These are phyloP conservation scores for Bombus turneri DNA, from an alignment of 1,140 invertebrate genomes.

Conservation along the genomic window DNA sequence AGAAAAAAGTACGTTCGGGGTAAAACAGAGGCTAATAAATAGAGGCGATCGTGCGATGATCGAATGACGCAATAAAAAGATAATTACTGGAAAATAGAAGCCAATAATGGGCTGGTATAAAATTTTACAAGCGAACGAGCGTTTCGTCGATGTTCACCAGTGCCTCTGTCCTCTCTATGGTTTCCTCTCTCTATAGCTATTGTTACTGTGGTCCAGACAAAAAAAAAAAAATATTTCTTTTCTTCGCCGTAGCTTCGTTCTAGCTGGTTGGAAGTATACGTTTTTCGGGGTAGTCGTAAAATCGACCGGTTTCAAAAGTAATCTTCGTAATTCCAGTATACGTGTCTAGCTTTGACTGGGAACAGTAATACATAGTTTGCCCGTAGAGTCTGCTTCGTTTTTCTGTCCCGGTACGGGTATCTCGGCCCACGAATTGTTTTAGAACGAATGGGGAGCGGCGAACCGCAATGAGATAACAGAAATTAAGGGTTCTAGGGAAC, in stretches of 20 bases:
- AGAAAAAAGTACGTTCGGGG: not conserved
- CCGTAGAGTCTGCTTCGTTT: not conserved
- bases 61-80: conserved; percentile 19
- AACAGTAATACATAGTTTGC: not conserved
- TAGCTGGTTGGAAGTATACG: not conserved
- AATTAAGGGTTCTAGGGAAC: conserved; percentile 38
- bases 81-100: conserved; percentile 39
- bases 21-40: not conserved
- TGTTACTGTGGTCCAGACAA: not conserved
- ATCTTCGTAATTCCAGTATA: not conserved
- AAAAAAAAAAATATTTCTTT: conserved; percentile 1
- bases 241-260: not conserved
- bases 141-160: not conserved
- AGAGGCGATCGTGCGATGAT: not conserved
- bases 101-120: conserved; percentile 11
- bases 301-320: not conserved
- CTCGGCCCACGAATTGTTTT: conserved; percentile 12
- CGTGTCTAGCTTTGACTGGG: not conserved
- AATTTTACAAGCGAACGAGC: conserved; percentile 19
- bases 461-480: conserved; percentile 57
- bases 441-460: conserved; percentile 11
- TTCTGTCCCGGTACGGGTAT: not conserved
- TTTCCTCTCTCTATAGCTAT: not conserved
- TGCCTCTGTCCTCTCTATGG: not conserved
- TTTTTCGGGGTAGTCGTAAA: conserved; percentile 28